Base-by-base conservation (phyloP, 2,797 vertebrate genomes). In the Sparus aurata region DNA sequence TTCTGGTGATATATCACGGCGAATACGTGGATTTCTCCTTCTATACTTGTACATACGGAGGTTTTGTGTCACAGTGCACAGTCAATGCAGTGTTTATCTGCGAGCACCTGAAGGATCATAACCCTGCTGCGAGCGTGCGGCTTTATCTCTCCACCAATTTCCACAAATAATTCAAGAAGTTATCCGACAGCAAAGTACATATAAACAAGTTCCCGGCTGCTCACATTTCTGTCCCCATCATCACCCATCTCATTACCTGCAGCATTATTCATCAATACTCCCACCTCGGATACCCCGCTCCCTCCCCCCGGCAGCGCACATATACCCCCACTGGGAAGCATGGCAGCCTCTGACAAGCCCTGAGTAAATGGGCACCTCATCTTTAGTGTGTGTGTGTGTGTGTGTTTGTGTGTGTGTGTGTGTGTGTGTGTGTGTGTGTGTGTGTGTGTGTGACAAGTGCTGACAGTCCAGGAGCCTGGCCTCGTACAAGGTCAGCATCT, bases 401-500 rank as follows among this genome's bases (percentile, higher is more conserved):
- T 71, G 47, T 69, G 69, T 69, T 67, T 69, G 58, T 69, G 67
- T 53, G 70, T 70, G 46, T 69, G 66, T 52, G 71, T 71, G 47
- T 69, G 69, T 69, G 67, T 69, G 58, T 69, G 67, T 53, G 70
- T 70, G 46, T 69, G 70, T 86, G 77, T 74, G 64, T 84, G 79
- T 85, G 84, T 34, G 71, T 84, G 69, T 80, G 85, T 81, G 86
- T 55, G 86, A 91, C 88, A 91, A 92, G 88, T 80, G 83, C 90
- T 93, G 91, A 93, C 92, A 94, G 92, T 87, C 89, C 87, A 85
- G 93, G 93, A 90, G 80, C 78, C 38, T 73, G 87, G 92, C 92
- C 92, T 90, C 85, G 82, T 69, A 88, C 92, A 93, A 95, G 93
- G 93, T 93, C 92, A 92, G 89, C 90, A 93, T 92, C 90, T 92